Evolutionary conservation across 2,888 invertebrate genomes (phyloP).

Genomic region (Nomada ruficornis): DNA sequence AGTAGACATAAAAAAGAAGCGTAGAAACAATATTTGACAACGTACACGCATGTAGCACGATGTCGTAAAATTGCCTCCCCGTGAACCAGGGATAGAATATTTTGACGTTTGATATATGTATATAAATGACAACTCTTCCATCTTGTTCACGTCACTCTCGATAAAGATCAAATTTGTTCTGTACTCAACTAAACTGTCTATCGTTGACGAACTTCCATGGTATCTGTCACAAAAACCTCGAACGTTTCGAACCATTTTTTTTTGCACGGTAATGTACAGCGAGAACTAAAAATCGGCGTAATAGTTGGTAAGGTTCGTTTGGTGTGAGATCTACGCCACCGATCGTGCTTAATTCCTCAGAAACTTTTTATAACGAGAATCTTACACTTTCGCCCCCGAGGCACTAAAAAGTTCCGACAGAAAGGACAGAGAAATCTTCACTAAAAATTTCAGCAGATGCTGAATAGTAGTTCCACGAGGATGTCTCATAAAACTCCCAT

Average conservation of each 20-base stretch:
- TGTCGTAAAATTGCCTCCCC: conserved; percentile 8
- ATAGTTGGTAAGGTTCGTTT: background rate
- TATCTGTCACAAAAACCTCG: background rate
- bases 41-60: background rate
- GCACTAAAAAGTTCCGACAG: background rate
- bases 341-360: conserved; percentile 35
- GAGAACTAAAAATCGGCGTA: background rate
- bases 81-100: background rate
- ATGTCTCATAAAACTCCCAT: conserved; percentile 27
- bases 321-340: background rate
- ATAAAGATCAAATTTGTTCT: conserved; percentile 14
- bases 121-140: conserved; percentile 23
- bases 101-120: conserved; percentile 8
- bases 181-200: background rate
- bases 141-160: conserved; percentile 28
- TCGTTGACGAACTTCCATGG: background rate
- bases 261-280: background rate
- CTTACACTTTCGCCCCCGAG: background rate
- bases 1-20: background rate
- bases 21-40: background rate
- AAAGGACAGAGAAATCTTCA: background rate
- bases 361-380: conserved; percentile 33
- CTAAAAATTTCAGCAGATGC: conserved; percentile 18
- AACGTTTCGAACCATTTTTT: background rate
- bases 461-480: conserved; percentile 6